Percentiles rank a stretch among this genome's conserved stretches.
Evolutionary conservation across 2,888 invertebrate genomes (phyloP).

Genomic region (Agapostemon virescens): DNA sequence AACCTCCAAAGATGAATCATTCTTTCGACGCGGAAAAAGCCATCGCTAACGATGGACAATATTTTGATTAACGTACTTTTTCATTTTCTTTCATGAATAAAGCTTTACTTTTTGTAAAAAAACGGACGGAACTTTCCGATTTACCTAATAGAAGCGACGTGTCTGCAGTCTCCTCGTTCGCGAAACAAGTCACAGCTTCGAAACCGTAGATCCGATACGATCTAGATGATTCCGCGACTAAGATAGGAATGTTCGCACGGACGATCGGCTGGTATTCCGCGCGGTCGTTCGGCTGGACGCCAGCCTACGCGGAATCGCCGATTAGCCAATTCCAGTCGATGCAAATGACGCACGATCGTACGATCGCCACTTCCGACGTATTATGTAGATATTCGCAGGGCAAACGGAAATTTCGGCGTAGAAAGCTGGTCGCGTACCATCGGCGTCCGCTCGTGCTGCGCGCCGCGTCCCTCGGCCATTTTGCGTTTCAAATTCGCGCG

Average conservation of each 20-base stretch:
- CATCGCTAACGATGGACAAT: no score
- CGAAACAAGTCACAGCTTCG: background rate
- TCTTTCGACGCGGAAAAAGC: no score
- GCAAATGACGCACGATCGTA: slow-evolving; percentile 47
- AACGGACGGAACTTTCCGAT: no score
- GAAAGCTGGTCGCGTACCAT: slow-evolving; percentile 36
- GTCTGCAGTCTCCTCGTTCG: background rate
- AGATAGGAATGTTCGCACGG: slow-evolving; percentile 40
- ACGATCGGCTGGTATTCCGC: slow-evolving; percentile 46
- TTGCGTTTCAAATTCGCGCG: slow-evolving; percentile 45
- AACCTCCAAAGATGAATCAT: no score
- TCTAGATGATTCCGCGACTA: background rate
- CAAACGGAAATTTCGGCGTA: slow-evolving; percentile 49
- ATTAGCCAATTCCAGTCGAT: slow-evolving; percentile 49
- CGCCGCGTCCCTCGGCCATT: slow-evolving; percentile 14
- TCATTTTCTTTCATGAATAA: no score
- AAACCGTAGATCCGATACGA: background rate
- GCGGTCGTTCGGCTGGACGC: slow-evolving; percentile 26
- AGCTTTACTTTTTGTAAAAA: no score
- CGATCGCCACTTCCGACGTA: slow-evolving; percentile 51
- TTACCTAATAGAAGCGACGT: no score
- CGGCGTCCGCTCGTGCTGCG: background rate
- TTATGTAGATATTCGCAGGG: slow-evolving; percentile 44
- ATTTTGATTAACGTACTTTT: no score
- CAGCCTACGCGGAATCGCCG: slow-evolving; percentile 46